A percentile compares a stretch with the other conserved stretches of the same genome.
phyloP scores from a whole-genome alignment of 2,888 invertebrate species.

The Calameuta filiformis region DNA sequence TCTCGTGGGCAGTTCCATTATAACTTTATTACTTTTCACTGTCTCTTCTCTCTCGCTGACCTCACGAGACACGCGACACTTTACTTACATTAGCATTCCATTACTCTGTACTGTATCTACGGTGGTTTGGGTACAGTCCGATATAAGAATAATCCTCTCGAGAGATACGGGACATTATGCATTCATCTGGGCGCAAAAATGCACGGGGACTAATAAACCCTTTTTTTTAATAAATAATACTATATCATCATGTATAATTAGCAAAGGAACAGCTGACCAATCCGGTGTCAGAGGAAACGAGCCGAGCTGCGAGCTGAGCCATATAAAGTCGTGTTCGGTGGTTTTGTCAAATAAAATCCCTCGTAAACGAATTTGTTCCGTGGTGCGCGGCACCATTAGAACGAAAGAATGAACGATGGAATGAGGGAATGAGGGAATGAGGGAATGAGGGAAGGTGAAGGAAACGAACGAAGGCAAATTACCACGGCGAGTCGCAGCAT shows the following conservation, averaged over 20 bases:
- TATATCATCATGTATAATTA: not conserved
- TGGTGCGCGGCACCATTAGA: conserved; percentile 21
- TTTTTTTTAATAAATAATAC: not conserved
- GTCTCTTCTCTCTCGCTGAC: conserved; percentile 12
- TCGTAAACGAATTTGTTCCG: conserved; percentile 41
- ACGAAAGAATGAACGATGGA: not conserved
- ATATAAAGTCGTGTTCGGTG: not conserved
- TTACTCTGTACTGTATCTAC: not conserved
- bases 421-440: not conserved
- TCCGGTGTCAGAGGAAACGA: not conserved
- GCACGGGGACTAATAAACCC: not conserved
- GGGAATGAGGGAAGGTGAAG: conserved; percentile 8
- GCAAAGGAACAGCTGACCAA: not conserved
- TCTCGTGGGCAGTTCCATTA: conserved; percentile 50
- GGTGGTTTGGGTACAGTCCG: not conserved
- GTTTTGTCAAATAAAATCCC: conserved; percentile 9
- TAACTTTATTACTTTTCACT: conserved; percentile 55
- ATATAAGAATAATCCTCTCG: not conserved
- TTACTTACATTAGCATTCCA: not conserved
- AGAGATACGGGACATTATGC: not conserved
- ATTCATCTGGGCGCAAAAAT: not conserved
- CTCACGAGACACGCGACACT: conserved; percentile 5
- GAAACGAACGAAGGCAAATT: not conserved
- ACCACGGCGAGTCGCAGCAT: not conserved
- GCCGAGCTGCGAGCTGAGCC: not conserved